Evolutionary conservation across 2,797 vertebrate genomes (phyloP), one percentile per base, ranked within the genome.

Genomic region (Eulemur mongoz): DNA sequence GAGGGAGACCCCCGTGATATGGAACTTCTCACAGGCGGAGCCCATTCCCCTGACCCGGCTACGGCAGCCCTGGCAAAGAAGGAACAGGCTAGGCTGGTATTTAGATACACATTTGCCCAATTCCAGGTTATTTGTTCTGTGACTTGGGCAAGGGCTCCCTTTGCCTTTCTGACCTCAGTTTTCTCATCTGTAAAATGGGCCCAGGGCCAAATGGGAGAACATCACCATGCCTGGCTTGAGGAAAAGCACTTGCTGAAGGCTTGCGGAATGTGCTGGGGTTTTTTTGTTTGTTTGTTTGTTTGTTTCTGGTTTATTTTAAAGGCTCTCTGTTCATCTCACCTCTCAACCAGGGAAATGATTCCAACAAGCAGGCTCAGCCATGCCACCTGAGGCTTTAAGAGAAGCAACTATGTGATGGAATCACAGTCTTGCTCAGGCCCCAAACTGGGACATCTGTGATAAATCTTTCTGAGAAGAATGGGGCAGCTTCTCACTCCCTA

Each of bases 1-100:
- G 27, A n/a, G 11, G 25, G 54, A 5, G 14, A 65, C 13, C 30
- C 3, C 35, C 43, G 0, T 2, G 27, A 38, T 0, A 3, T 0
- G 2, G 22, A 15, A 12, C 10, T 57, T 43, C 13, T 89, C 59
- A 5, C 0, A 10, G 5, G 20, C 8, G 65, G 17, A 20, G 75
- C 15, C 67, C 45, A 6, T 18, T 20, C 22, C 45, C 12, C 7
- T 12, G 15, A 4, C 63, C 45, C 8, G 14, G 40, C 35, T 13
- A 8, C 27, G 17, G 45, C 14, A 14, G 32, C 48, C 12, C 1
- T 12, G 50, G 45, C 38, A n/a, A 57, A 76, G 61, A 80, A 69
- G 43, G 67, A 50, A 13, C 2, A 22, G 0, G 2, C n/a, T 17
- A 27, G 43, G 14, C 20, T 13, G 23, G 7, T 25, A 23, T n/a